These are phyloP conservation scores for Myopa testacea DNA, from an alignment of 2,888 invertebrate species.

Conservation along the genomic window DNA sequence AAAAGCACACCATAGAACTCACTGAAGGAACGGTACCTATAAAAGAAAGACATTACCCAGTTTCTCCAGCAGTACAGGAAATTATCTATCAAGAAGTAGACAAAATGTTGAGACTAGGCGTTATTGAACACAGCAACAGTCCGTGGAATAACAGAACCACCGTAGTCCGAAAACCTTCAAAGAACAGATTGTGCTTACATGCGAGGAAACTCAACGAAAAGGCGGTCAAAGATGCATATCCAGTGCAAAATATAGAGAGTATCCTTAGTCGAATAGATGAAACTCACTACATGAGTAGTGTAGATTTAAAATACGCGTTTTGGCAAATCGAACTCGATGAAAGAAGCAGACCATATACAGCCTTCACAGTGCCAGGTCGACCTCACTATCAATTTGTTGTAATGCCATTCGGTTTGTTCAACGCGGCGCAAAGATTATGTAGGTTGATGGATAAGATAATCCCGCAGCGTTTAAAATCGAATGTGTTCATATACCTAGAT, in stretches of 20 bases:
- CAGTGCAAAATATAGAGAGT: no score
- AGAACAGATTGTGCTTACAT: background rate
- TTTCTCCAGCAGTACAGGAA: slow-evolving; percentile 2
- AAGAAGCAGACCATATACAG: no score
- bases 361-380: no score
- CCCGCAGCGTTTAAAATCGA: background rate
- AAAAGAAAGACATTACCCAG: background rate
- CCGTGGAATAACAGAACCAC: background rate
- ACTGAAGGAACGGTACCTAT: slow-evolving; percentile 3
- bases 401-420: slow-evolving; percentile 25
- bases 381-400: slow-evolving; percentile 15
- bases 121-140: no score
- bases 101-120: background rate
- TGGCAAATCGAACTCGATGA: no score
- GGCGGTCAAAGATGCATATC: no score
- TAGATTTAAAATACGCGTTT: no score
- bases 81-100: background rate
- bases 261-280: no score
- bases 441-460: slow-evolving; percentile 21
- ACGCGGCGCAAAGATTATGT: slow-evolving; percentile 16
- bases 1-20: no score
- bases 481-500: background rate
- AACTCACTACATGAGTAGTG: no score
- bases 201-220: background rate
- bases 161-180: background rate